Base-by-base conservation (phyloP, 2,888 invertebrate genomes). In the Dicranocentrus wangi region DNA sequence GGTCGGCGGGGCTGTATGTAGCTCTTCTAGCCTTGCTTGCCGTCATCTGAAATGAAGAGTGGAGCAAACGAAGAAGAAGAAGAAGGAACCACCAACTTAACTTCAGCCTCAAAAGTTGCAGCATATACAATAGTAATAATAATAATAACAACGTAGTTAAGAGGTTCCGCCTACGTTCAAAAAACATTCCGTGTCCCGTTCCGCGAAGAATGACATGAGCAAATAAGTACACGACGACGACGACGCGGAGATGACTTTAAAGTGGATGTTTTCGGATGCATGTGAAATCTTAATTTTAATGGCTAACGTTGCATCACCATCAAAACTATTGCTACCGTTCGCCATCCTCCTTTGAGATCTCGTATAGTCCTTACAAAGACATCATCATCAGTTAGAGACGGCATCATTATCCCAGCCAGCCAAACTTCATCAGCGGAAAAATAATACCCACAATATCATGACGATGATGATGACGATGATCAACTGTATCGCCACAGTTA, bases 141-240 rank as follows among this genome's bases (percentile, higher is more conserved):
- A 51, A 75, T 66, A 75, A n/a, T n/a, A n/a, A n/a, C n/a, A n/a
- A n/a, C n/a, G n/a, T n/a, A n/a, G n/a, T n/a, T n/a, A n/a, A n/a
- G n/a, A n/a, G n/a, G n/a, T n/a, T 79, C 72, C 79, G 79, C 79
- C 79, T 79, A 79, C 79, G 66, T 79, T 58, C 27, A 28, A 13
- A 17, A 19, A 15, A 71, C 60, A n/a, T 17, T n/a, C n/a, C n/a
- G 63, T 47, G 66, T 79, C 79, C 79, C 79, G 79, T 79, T 79
- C 71, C 71, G 66, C 66, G 79, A 58, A 70, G 63, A 53, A 53
- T 55, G 70, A 63, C 63, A 68, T 47, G 28, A 58, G 25, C 21
- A 58, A 5, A 3, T 51, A 15, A 51, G 51, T 15, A 51, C 8
- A 51, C 5, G 32, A 32, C 3, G 28, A 53, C 19, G 53, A 39